These are phyloP conservation scores for Drosophila arawakana DNA, from an alignment of 1,140 invertebrate species.

Conservation along the genomic window DNA sequence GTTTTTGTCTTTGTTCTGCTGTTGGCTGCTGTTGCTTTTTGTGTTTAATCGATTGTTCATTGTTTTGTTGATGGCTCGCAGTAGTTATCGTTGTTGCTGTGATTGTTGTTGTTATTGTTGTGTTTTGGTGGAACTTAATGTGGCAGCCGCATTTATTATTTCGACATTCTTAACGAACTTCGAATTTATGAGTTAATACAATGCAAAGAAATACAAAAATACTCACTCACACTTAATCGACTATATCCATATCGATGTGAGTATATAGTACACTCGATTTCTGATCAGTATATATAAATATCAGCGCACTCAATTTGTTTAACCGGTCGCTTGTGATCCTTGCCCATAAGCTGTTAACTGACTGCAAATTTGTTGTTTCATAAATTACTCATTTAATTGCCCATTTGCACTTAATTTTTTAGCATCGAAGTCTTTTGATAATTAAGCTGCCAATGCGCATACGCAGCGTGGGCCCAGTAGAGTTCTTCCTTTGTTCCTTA, in stretches of 20 bases:
- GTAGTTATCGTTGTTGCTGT: constrained; percentile 36
- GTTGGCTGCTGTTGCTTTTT: constrained; percentile 56
- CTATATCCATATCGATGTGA: constrained; percentile 9
- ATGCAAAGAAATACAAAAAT: constrained; percentile 46
- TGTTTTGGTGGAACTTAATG: constrained; percentile 58
- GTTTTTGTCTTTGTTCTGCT: constrained; percentile 57
- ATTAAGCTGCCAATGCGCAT: constrained; percentile 71
- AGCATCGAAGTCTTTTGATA: constrained; percentile 52
- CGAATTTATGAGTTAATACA: constrained; percentile 82
- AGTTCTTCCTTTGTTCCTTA: not conserved
- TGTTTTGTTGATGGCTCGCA: constrained; percentile 58
- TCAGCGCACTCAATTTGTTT: constrained; percentile 56
- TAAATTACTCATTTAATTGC: constrained; percentile 78
- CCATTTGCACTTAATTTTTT: constrained; percentile 82
- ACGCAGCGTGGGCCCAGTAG: constrained; percentile 65
- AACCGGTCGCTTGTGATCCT: constrained; percentile 58
- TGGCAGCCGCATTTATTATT: constrained; percentile 79
- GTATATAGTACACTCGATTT: not conserved
- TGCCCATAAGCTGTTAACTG: constrained; percentile 44
- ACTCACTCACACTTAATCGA: constrained; percentile 27
- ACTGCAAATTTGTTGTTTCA: constrained; percentile 60
- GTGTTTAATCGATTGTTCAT: constrained; percentile 69
- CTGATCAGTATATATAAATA: constrained; percentile 31
- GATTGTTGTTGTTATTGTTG: constrained; percentile 23
- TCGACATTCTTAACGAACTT: constrained; percentile 83